Percentiles rank a stretch among this genome's conserved stretches.
phyloP scores from a whole-genome alignment of 2,113 vertebrate genomes.

The Pelecanus crispus region DNA sequence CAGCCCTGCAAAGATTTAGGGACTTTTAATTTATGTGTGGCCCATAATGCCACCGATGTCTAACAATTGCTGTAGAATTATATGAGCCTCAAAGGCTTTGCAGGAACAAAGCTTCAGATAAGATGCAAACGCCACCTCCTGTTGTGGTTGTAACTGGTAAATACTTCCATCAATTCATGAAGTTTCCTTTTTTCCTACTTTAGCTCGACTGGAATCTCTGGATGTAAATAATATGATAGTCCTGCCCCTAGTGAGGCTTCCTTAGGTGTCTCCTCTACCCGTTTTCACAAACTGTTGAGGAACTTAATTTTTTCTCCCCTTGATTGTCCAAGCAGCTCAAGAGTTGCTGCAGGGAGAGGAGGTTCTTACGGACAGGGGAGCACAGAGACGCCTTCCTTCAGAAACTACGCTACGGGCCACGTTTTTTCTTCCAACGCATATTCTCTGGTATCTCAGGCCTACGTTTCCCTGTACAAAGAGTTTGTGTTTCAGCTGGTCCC shows the following conservation, averaged over 20 bases:
- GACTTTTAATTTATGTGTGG: neutral
- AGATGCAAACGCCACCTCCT: neutral
- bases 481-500: neutral
- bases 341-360: neutral
- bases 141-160: neutral
- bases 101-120: neutral
- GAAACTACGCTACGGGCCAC: fast-evolving
- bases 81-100: neutral
- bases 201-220: neutral
- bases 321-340: neutral
- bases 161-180: no score
- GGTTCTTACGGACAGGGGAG: fast-evolving
- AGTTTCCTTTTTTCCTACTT: neutral
- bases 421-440: fast-evolving
- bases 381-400: neutral
- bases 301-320: fast-evolving
- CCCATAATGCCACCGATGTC: neutral
- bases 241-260: neutral
- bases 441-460: neutral
- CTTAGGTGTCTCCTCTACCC: neutral
- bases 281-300: neutral
- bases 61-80: neutral
- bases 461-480: neutral
- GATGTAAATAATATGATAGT: neutral
- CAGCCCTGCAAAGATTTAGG: neutral